Evolutionary conservation across 35 echinoderm and acorn worm species (phyloP).

Genomic region (Nesometra sesokonis): DNA sequence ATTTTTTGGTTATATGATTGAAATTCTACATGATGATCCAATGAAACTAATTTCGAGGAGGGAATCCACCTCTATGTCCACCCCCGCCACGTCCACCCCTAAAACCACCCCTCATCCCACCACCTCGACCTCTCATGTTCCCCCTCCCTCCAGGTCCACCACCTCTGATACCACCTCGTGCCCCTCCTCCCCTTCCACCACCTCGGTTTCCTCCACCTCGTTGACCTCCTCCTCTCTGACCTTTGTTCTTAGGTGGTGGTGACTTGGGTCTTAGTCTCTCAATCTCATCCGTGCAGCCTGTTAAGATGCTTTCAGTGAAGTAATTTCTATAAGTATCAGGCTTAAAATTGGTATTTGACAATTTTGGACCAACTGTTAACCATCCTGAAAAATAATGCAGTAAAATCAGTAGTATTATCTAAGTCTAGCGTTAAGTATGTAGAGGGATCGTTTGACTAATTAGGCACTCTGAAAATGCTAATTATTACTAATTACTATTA

Average conservation of each 20-base stretch:
- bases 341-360: constrained; percentile 91
- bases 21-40: background rate
- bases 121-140: constrained; percentile 38
- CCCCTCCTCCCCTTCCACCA: constrained; percentile 24
- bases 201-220: constrained; percentile 26
- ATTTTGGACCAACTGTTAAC: constrained; percentile 74
- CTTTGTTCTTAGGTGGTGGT: constrained; percentile 74
- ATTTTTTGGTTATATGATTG: too few relatives aligned
- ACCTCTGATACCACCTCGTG: constrained; percentile 9
- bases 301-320: constrained; percentile 66
- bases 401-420: too few relatives aligned
- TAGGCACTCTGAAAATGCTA: too few relatives aligned
- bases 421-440: too few relatives aligned
- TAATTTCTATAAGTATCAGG: constrained; percentile 63
- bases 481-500: too few relatives aligned
- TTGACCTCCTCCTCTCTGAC: constrained; percentile 19
- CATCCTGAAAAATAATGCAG: constrained; percentile 37
- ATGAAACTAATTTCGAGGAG: background rate
- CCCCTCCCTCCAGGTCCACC: constrained; percentile 10
- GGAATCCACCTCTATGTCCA: constrained; percentile 8
- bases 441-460: too few relatives aligned
- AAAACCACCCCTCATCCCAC: constrained; percentile 36
- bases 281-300: constrained; percentile 85
- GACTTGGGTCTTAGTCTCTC: constrained; percentile 83
- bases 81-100: constrained; percentile 9